phyloP scores from a whole-genome alignment of 2,113 vertebrate genomes.

The zebrafish (Danio rerio) region DNA sequence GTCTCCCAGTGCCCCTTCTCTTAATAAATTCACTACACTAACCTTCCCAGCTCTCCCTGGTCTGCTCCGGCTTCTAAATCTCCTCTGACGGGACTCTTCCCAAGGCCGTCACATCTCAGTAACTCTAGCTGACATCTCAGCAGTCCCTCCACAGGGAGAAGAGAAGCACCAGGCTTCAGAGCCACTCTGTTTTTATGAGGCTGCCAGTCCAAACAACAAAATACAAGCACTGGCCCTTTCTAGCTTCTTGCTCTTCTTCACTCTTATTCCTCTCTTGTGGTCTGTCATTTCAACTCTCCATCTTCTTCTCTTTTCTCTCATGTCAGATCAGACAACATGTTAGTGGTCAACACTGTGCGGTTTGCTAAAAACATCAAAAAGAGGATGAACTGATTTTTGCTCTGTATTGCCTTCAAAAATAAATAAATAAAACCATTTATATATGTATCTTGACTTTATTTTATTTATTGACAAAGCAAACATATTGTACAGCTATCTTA shows the following conservation, averaged over 20 bases:
- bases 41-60: constrained; percentile 34
- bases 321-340: background rate
- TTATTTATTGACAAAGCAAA: too few relatives aligned
- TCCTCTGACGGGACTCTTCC: constrained; percentile 38
- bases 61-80: constrained; percentile 33
- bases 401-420: background rate
- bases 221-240: constrained; percentile 33
- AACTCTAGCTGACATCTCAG: constrained; percentile 53
- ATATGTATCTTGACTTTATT: too few relatives aligned
- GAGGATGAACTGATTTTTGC: constrained; percentile 20
- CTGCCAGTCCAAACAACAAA: constrained; percentile 51
- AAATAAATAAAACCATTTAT: background rate
- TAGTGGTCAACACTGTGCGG: background rate
- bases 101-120: constrained; percentile 49
- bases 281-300: background rate
- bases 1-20: constrained; percentile 5
- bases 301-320: background rate
- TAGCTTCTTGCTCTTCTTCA: background rate
- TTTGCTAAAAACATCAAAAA: constrained; percentile 11
- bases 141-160: constrained; percentile 37
- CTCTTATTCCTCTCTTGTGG: background rate
- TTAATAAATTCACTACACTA: constrained; percentile 36
- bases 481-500: too few relatives aligned
- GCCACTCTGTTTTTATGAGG: constrained; percentile 33
- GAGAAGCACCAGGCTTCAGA: constrained; percentile 35